Conservation (phyloP, 2,113 vertebrate species). For the Corvus moneduloides region DNA sequence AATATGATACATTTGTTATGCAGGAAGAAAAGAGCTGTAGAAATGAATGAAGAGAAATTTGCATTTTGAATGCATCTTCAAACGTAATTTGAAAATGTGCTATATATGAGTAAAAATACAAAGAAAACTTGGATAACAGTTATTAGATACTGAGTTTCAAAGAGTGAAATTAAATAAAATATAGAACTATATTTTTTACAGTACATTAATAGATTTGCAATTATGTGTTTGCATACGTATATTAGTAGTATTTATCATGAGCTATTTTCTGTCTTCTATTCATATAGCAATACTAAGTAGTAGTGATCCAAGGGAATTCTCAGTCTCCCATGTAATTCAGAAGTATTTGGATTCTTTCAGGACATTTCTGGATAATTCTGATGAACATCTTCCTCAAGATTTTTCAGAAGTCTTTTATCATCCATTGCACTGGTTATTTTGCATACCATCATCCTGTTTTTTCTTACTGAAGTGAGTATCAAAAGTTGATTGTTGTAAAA, state of each 20-base stretch:
- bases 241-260: neutral
- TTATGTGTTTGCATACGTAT: neutral
- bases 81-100: neutral
- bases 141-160: neutral
- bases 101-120: neutral
- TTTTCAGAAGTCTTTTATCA: constrained; percentile 51
- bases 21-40: neutral
- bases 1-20: neutral
- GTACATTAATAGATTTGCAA: neutral
- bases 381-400: constrained; percentile 32
- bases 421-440: constrained; percentile 79
- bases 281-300: neutral
- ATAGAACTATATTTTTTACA: neutral
- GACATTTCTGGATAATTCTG: constrained; percentile 71
- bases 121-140: neutral
- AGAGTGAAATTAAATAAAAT: neutral
- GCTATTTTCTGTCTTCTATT: neutral
- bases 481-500: neutral
- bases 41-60: neutral
- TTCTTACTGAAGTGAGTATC: constrained; percentile 71
- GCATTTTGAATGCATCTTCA: neutral
- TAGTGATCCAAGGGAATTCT: neutral
- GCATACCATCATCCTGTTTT: constrained; percentile 76
- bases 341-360: constrained; percentile 61
- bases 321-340: neutral